Base-by-base conservation (phyloP, 2,113 vertebrate genomes). In the Gasterosteus nipponicus region DNA sequence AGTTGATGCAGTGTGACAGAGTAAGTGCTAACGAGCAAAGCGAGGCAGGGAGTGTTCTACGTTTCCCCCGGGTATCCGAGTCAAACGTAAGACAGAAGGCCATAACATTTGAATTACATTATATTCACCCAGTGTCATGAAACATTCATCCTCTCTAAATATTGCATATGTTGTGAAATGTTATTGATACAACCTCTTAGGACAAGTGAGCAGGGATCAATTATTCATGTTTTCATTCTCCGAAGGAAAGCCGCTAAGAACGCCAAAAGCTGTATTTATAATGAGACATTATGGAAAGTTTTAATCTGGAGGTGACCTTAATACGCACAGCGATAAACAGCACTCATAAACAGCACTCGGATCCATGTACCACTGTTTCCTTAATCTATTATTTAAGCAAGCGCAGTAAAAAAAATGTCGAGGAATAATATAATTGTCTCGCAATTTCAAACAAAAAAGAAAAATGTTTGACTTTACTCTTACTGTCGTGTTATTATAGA, bases 121-220 rank as follows among this genome's bases (percentile, higher is more conserved):
- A 69, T 75, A 62, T 57, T 83, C 82, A 77, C 69, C 77, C 80
- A n/a, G 64, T 29, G 61, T 80, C 74, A 85, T 85, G 11, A 83
- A 89, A 80, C 57, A 80, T 83, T 80, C 16, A 86, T 47, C 35
- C 54, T 59, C 42, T 35, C 42, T 81, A 51, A 89, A 85, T 89
- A 84, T 84, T 85, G 59, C 65, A 84, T 78, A 78, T 63, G 64
- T 79, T 81, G 67, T 74, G 73, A 79, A 69, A 58, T 83, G 76
- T 71, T 70, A 63, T 78, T 82, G 64, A 56, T 74, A 29, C 51
- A 49, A 67, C 57, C 56, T 57, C 16, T 3, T 15, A 53, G 47
- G 84, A 84, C 75, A 53, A 79, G 83, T 47, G 33, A 83, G 69
- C 46, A 1, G 1, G 19, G 39, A 56, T n/a, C 3, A 12, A 39